Evolutionary conservation across 2,113 vertebrate species (phyloP).

Genomic region (Poeciliopsis prolifica): DNA sequence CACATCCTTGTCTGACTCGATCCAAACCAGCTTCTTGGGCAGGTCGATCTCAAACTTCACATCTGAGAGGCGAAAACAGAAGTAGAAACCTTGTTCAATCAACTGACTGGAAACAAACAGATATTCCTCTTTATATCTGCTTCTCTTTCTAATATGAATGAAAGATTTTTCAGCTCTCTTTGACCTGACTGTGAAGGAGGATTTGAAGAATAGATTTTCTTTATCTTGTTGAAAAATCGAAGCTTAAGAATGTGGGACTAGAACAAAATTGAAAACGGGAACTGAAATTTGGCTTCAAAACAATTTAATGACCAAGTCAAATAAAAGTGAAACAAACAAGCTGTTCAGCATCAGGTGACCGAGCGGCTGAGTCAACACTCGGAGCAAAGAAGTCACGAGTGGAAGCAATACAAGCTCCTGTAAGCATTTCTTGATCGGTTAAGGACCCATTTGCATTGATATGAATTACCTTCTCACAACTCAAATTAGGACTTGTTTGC

Average conservation of each 20-base stretch:
- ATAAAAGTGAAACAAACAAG: conserved; percentile 3
- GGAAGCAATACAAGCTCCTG: background rate
- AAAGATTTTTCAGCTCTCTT: background rate
- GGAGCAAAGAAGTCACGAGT: conserved; percentile 12
- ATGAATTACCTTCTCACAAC: background rate
- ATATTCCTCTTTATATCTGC: background rate
- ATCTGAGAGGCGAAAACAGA: conserved; percentile 71
- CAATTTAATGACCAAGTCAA: conserved; percentile 4
- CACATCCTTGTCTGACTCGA: conserved; percentile 85
- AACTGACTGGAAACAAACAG: background rate
- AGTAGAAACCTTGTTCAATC: background rate
- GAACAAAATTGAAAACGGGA: background rate
- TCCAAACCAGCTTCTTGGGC: conserved; percentile 90
- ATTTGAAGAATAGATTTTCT: background rate
- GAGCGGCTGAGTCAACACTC: background rate
- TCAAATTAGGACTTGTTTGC: background rate
- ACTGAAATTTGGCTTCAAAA: background rate
- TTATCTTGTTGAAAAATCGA: background rate
- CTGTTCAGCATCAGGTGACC: conserved; percentile 23
- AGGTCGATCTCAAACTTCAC: conserved; percentile 93
- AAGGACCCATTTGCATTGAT: background rate
- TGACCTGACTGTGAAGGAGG: background rate
- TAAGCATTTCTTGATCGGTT: background rate
- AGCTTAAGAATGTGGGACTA: background rate
- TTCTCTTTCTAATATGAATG: background rate